phyloP scores from a whole-genome alignment of 2,888 invertebrate species.

The Drosophila basisetae region DNA sequence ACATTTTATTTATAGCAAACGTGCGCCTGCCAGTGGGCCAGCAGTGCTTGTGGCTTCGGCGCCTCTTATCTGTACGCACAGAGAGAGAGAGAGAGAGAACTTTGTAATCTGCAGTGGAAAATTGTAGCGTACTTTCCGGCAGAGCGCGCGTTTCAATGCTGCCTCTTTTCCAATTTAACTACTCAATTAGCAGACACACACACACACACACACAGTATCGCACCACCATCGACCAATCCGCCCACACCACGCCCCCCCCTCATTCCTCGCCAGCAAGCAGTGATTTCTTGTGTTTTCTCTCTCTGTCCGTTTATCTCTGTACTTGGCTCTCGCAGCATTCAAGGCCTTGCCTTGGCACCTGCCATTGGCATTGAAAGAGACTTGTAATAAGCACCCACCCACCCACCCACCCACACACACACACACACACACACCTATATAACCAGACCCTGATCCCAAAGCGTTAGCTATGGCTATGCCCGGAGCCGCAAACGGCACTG shows the following conservation, averaged over 20 bases:
- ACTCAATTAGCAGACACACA: constrained; percentile 69
- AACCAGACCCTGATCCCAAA: neutral
- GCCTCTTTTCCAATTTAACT: constrained; percentile 52
- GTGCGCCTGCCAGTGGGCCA: constrained; percentile 44
- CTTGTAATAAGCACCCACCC: constrained; percentile 6
- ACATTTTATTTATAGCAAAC: constrained; percentile 75
- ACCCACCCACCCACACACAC: neutral
- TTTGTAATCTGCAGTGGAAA: constrained; percentile 37
- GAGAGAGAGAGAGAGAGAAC: neutral
- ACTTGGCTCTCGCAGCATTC: constrained; percentile 7
- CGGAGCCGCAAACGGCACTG: constrained; percentile 1
- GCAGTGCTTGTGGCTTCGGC: neutral
- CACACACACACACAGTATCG: neutral
- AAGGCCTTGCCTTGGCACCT: constrained; percentile 54
- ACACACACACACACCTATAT: neutral
- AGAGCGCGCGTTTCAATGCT: constrained; percentile 18
- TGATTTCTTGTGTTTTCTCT: constrained; percentile 54
- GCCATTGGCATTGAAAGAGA: constrained; percentile 72
- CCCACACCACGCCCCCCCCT: neutral
- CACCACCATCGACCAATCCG: neutral
- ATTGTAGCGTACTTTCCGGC: constrained; percentile 67
- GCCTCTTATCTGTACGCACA: constrained; percentile 16
- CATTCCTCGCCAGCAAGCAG: constrained; percentile 1
- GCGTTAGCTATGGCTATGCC: constrained; percentile 10
- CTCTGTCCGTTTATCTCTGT: constrained; percentile 8